Evolutionary conservation across 2,888 invertebrate genomes (phyloP).

Genomic region (Neoscelio sp.): DNA sequence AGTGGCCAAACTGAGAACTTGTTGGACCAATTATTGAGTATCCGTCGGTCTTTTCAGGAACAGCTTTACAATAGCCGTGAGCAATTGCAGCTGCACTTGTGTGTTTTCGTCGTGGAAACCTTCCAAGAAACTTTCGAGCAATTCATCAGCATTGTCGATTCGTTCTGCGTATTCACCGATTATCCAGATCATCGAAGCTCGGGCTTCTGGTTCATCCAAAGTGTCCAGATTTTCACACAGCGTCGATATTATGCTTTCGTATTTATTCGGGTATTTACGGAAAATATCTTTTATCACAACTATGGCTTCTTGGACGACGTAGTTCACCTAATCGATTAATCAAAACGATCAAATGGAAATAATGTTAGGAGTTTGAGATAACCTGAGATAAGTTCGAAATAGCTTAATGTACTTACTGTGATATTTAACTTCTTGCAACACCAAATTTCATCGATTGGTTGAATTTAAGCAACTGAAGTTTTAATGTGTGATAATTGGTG

Average conservation of each 20-base stretch:
- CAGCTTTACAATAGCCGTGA: conserved; percentile 99
- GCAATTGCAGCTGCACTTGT: conserved; percentile 97
- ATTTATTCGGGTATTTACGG: conserved; percentile 99
- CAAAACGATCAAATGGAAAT: not conserved
- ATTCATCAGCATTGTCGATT: conserved; percentile 99
- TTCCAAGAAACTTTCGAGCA: conserved; percentile 98
- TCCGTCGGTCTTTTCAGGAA: conserved; percentile 99
- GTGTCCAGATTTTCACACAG: conserved; percentile 99
- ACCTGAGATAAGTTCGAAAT: too few relatives aligned
- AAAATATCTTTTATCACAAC: conserved; percentile 99
- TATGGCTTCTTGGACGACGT: conserved; percentile 99
- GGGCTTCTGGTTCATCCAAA: conserved; percentile 98
- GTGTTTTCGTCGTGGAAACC: conserved; percentile 99
- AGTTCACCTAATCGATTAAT: conserved; percentile 92
- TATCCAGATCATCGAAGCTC: conserved; percentile 98
- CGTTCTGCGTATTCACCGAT: conserved; percentile 99
- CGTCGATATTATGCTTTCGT: conserved; percentile 99
- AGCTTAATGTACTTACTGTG: too few relatives aligned
- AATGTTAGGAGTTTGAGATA: too few relatives aligned
- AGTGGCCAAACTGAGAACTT: conserved; percentile 94
- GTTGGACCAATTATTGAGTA: conserved; percentile 99
- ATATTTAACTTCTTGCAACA: too few relatives aligned
- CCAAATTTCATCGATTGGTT: too few relatives aligned
- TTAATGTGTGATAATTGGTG: too few relatives aligned
- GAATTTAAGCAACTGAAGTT: too few relatives aligned